These are phyloP conservation scores for Dioctria rufipes DNA, from an alignment of 2,888 invertebrate genomes.

Conservation along the genomic window DNA sequence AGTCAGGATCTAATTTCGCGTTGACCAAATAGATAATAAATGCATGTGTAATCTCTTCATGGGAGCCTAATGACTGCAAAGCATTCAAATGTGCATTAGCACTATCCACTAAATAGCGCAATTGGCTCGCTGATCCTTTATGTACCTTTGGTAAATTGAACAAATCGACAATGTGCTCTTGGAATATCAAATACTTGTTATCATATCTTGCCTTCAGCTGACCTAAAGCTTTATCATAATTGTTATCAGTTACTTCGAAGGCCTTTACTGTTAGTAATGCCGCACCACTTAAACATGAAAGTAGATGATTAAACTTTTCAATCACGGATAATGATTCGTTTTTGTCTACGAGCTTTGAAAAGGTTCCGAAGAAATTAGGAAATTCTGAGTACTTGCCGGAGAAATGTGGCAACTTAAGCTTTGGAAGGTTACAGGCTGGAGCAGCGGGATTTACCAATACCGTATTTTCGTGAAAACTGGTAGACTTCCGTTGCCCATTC, in stretches of 20 bases:
- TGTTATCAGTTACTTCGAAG: background rate
- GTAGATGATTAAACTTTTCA: background rate
- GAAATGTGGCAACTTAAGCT: slow-evolving; percentile 3
- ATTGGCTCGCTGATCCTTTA: background rate
- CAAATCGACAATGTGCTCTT: background rate
- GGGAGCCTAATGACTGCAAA: too few species aligned
- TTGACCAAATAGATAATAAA: too few species aligned
- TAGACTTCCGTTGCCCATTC: too few species aligned
- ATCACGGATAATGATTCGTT: background rate
- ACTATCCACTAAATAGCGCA: background rate
- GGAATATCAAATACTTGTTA: background rate
- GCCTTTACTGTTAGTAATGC: background rate
- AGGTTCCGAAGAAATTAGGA: background rate
- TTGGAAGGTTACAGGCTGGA: background rate
- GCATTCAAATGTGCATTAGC: background rate
- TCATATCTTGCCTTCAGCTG: background rate
- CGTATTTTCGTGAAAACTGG: too few species aligned
- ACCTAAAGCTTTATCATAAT: background rate
- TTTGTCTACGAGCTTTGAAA: background rate
- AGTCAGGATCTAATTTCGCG: too few species aligned
- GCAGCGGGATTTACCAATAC: background rate
- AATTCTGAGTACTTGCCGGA: background rate
- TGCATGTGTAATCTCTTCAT: too few species aligned
- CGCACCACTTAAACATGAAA: background rate
- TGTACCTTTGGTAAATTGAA: background rate